phyloP scores from a whole-genome alignment of 2,888 invertebrate genomes.

The Ennomos erosarius region DNA sequence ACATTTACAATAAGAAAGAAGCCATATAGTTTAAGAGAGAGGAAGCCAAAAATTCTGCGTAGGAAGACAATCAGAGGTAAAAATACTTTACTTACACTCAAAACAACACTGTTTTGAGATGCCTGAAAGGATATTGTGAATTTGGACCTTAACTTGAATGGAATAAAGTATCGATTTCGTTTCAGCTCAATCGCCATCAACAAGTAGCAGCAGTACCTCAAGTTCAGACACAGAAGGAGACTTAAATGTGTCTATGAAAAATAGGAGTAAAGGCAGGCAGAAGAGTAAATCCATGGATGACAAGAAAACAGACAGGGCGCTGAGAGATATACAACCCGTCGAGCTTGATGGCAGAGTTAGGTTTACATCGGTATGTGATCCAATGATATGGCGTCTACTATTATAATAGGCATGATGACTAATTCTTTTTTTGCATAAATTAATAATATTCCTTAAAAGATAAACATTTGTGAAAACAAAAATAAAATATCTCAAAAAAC shows the following conservation, averaged over 20 bases:
- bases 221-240: conserved; percentile 79
- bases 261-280: conserved; percentile 82
- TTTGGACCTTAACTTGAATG: no score
- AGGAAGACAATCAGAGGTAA: conserved; percentile 81
- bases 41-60: conserved; percentile 79
- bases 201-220: conserved; percentile 67
- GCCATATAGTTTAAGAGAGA: conserved; percentile 78
- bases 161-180: neutral
- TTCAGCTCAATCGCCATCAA: conserved; percentile 77
- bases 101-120: no score
- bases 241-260: conserved; percentile 83
- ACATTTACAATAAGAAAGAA: conserved; percentile 81
- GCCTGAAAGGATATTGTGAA: no score
- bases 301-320: conserved; percentile 76
- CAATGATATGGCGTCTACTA: no score
- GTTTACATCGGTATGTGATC: conserved; percentile 75
- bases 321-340: conserved; percentile 81
- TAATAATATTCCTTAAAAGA: no score
- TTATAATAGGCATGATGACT: no score
- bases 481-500: no score
- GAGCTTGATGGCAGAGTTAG: conserved; percentile 78
- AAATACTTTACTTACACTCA: no score
- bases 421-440: no score
- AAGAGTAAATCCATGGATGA: conserved; percentile 78
- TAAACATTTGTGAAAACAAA: no score